Conservation (phyloP, 2,888 invertebrate genomes). For the Taphrorychus bicolor region DNA sequence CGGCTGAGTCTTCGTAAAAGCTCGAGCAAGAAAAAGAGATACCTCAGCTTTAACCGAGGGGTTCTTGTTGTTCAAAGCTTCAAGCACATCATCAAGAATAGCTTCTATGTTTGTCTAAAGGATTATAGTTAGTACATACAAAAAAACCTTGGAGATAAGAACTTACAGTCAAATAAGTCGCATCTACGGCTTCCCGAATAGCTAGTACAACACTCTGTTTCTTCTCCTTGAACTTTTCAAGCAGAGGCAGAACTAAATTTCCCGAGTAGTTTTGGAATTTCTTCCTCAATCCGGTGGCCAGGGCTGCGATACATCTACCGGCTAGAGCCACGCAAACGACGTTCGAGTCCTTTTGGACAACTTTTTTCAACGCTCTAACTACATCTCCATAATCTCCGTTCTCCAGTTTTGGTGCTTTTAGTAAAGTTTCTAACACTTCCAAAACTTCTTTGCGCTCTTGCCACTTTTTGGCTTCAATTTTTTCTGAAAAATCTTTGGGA, state of each 20-base stretch:
- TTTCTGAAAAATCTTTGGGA: slow-evolving; percentile 95
- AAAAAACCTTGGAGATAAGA: background rate
- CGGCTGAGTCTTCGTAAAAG: slow-evolving; percentile 82
- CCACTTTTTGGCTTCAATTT: slow-evolving; percentile 96
- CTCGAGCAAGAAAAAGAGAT: slow-evolving; percentile 82
- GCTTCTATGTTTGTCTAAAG: slow-evolving; percentile 79
- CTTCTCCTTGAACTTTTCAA: slow-evolving; percentile 98
- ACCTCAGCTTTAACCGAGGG: slow-evolving; percentile 90
- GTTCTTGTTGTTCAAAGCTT: slow-evolving; percentile 90
- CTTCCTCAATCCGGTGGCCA: slow-evolving; percentile 88
- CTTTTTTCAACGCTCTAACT: slow-evolving; percentile 85
- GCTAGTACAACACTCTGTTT: slow-evolving; percentile 89
- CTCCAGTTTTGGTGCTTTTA: slow-evolving; percentile 85
- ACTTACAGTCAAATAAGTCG: slow-evolving; percentile 79
- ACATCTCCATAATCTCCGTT: slow-evolving; percentile 92
- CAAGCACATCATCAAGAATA: slow-evolving; percentile 84
- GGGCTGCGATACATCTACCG: slow-evolving; percentile 79
- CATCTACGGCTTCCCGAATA: slow-evolving; percentile 89
- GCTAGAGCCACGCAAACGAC: slow-evolving; percentile 90
- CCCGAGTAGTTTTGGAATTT: slow-evolving; percentile 86
- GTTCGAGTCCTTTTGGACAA: slow-evolving; percentile 93
- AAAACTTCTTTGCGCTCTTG: slow-evolving; percentile 93
- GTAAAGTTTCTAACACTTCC: slow-evolving; percentile 79
- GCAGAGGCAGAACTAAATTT: slow-evolving; percentile 75
- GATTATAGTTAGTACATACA: background rate